These are phyloP conservation scores for Drepanosiphum platanoidis DNA, from an alignment of 2,888 invertebrate genomes.

Conservation along the genomic window DNA sequence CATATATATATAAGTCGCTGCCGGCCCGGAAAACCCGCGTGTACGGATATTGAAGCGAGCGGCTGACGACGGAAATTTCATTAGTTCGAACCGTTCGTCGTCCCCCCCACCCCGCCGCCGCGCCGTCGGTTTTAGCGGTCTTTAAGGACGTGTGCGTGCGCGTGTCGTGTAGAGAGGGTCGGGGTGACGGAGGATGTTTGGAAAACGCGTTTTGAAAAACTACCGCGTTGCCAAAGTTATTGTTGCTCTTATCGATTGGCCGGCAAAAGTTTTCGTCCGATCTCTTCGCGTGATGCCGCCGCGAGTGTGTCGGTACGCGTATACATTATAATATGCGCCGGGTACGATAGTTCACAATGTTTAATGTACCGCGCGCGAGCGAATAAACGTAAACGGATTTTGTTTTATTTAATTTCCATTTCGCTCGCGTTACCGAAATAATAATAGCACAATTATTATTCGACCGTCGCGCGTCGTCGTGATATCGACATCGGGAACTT, in stretches of 20 bases:
- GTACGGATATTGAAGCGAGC: not conserved
- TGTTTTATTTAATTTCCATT: no score
- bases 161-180: not conserved
- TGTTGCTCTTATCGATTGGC: not conserved
- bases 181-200: not conserved
- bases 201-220: conserved; percentile 11
- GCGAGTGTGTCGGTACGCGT: no score
- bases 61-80: conserved; percentile 36
- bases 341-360: no score
- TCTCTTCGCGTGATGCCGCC: no score
- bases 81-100: conserved; percentile 14
- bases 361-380: no score
- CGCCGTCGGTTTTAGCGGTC: not conserved
- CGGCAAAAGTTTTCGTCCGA: not conserved
- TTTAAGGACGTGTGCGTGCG: no score
- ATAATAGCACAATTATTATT: no score
- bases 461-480: no score
- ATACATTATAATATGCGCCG: no score
- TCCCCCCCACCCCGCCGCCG: not conserved
- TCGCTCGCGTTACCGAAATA: no score
- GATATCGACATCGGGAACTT: no score
- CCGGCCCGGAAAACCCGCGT: not conserved
- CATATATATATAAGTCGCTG: not conserved
- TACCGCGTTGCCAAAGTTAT: not conserved
- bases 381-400: no score